Conservation (phyloP, 2,113 vertebrate genomes). For the Eurystomus gularis region DNA sequence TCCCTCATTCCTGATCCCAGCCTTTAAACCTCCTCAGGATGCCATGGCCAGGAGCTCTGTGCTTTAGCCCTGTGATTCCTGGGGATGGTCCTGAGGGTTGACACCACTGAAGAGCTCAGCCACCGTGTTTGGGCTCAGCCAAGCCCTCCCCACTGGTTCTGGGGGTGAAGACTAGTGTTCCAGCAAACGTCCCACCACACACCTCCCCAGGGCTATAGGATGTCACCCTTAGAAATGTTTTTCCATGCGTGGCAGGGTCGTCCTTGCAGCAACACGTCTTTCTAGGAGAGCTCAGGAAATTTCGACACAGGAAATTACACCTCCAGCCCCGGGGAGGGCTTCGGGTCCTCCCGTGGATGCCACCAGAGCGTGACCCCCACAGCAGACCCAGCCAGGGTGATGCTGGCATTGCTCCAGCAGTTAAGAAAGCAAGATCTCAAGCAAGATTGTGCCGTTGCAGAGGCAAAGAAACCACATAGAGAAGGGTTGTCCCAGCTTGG, state of each 20-base stretch:
- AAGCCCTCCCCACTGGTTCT: neutral
- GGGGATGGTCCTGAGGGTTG: neutral
- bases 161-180: neutral
- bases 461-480: fast-evolving
- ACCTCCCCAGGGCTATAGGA: neutral
- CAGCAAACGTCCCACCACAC: fast-evolving
- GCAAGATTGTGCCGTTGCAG: fast-evolving
- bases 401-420: neutral
- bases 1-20: neutral
- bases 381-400: fast-evolving
- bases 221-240: neutral
- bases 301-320: neutral
- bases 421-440: neutral
- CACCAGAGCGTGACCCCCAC: fast-evolving
- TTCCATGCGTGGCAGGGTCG: fast-evolving
- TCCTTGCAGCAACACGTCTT: fast-evolving
- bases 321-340: neutral
- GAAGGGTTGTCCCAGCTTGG: fast-evolving
- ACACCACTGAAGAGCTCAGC: neutral
- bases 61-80: neutral
- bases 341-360: neutral
- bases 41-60: fast-evolving
- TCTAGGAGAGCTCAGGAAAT: neutral
- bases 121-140: fast-evolving
- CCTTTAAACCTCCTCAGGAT: neutral